Evolutionary conservation across 2,113 vertebrate species (phyloP).

Genomic region (Hydrolagus affinis): DNA sequence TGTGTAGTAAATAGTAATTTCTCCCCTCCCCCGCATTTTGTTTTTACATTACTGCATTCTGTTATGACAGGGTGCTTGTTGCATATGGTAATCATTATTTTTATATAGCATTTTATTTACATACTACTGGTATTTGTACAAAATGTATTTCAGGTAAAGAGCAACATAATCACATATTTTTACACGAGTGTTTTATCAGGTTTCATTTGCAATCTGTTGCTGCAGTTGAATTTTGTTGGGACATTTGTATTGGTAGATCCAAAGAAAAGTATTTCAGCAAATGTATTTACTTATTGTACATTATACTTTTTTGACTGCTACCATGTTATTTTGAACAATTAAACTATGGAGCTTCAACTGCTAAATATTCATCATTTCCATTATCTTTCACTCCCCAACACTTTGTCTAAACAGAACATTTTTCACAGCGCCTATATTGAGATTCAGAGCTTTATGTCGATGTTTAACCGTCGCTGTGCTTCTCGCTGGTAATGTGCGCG

Average conservation of each 20-base stretch:
- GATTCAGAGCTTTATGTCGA: too few species aligned
- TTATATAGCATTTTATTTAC: constrained; percentile 56
- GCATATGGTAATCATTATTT: constrained; percentile 53
- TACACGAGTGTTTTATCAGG: constrained; percentile 38
- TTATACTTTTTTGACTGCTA: constrained; percentile 63
- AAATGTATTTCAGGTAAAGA: constrained; percentile 48
- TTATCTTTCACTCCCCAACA: neutral
- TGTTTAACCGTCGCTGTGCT: too few species aligned
- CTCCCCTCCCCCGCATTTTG: constrained; percentile 53
- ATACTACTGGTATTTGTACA: constrained; percentile 58
- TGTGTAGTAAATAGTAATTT: constrained; percentile 51
- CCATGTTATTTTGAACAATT: constrained; percentile 69
- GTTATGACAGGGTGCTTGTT: constrained; percentile 47
- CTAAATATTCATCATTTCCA: constrained; percentile 26
- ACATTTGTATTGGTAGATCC: constrained; percentile 73
- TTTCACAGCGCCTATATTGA: too few species aligned
- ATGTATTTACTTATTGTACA: constrained; percentile 72
- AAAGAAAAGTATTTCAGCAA: constrained; percentile 67
- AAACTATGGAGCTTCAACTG: constrained; percentile 48
- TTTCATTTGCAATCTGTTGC: constrained; percentile 63
- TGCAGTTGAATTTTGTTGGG: constrained; percentile 61
- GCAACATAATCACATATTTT: constrained; percentile 38
- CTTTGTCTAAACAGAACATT: neutral
- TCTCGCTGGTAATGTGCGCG: too few species aligned
- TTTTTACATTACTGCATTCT: constrained; percentile 52